Evolutionary conservation across 2,113 vertebrate genomes (phyloP).

Genomic region (Emydura subglobosa): DNA sequence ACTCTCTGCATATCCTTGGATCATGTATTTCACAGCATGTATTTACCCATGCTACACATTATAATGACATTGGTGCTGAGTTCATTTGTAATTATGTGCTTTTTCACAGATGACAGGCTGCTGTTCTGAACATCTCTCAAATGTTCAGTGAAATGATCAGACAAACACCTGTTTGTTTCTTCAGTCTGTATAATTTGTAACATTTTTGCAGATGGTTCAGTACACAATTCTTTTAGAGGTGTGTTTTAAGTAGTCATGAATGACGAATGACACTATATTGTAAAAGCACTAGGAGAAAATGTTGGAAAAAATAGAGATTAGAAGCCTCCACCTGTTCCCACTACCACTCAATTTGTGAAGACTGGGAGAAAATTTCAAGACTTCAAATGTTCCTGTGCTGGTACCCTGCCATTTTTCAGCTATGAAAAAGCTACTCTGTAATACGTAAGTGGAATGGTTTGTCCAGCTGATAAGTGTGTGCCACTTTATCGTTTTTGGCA

Average conservation of each 20-base stretch:
- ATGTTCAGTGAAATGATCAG: constrained; percentile 5
- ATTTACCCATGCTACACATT: background rate
- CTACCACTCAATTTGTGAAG: background rate
- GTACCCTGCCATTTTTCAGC: background rate
- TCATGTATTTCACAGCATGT: background rate
- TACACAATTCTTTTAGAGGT: background rate
- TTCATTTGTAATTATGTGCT: background rate
- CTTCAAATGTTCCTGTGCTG: background rate
- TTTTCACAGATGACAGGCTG: background rate
- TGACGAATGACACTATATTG: background rate
- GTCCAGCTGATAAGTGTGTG: constrained; percentile 9
- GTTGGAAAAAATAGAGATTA: background rate
- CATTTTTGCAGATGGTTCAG: background rate
- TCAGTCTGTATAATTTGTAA: background rate
- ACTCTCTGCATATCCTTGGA: background rate
- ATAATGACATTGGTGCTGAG: background rate
- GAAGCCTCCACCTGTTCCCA: background rate
- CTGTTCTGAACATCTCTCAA: constrained; percentile 12
- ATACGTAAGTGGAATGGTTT: constrained; percentile 10
- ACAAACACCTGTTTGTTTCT: constrained; percentile 29
- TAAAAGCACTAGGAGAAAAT: background rate
- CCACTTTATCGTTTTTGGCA: constrained; percentile 43
- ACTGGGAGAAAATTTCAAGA: background rate
- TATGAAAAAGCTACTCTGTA: background rate
- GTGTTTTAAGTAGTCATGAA: background rate